Base-by-base conservation (phyloP, 2,113 vertebrate genomes). In the Tragelaphus imberbis region DNA sequence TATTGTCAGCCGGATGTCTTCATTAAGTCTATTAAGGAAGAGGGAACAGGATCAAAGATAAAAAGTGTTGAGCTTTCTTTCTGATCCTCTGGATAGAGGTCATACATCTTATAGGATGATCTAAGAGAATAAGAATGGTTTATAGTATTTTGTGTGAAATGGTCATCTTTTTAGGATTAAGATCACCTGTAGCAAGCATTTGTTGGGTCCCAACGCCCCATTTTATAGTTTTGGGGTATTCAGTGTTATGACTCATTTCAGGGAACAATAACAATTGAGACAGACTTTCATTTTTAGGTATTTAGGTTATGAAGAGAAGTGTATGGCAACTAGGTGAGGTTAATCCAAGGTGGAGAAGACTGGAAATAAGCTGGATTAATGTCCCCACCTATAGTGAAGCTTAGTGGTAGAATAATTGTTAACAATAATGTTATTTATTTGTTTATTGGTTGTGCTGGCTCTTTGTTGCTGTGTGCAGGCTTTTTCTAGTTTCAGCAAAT, bases 1-100 rank as follows among this genome's bases (percentile, higher is more conserved):
- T 95, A 59, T 91, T 95, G 87, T 94, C 71, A 96, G 75, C 90
- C 93, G 96, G 91, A 97, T 81, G 84, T 96, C 95, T 97, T 90
- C 94, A 92, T 95, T 90, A 96, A 85, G 36, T 59, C 80, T 92
- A 85, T 92, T 96, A 88, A 95, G 79, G 90, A 96, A 97, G 90
- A 81, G 21, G 36, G 8, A 92, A 68, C 59, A 56, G 11, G 33
- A 94, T 88, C 25, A 53, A 79, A 96, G 82, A 55, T 44, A 95
- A 94, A 84, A 71, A 53, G 68, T 17, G 19, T 16, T 12, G 27
- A 19, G 1, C 3, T 53, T 89, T 90, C 65, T 47, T 95, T 47
- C 93, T 53, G 55, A 19, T 55, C 5, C 30, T 75, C 28, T 30
- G 53, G 25, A 55, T 28, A 58, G 27, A 33, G 53, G 40, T 93